Conservation (phyloP, 2,797 vertebrate species). For the Salarias fasciatus region DNA sequence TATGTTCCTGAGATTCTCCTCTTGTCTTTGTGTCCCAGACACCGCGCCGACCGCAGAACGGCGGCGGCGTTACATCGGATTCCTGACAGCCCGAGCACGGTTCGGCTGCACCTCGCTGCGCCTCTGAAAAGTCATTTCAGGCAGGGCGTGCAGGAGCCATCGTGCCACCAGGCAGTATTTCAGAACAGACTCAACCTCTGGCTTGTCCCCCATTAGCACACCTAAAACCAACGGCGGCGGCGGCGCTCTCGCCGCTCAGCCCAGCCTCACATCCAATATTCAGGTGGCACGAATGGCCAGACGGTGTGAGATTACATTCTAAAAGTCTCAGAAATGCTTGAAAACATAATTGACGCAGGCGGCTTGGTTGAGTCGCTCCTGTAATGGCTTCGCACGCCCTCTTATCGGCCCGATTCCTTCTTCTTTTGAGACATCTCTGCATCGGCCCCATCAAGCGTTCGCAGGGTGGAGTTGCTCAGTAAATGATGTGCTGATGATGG, state of each 20-base stretch:
- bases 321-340: slow-evolving; percentile 17
- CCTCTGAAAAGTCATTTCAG: slow-evolving; percentile 59
- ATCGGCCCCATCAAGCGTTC: slow-evolving; percentile 13
- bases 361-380: slow-evolving; percentile 9
- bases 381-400: slow-evolving; percentile 7
- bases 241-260: slow-evolving; percentile 20
- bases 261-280: slow-evolving; percentile 10
- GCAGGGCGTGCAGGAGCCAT: slow-evolving; percentile 35
- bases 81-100: slow-evolving; percentile 29
- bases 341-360: slow-evolving; percentile 21
- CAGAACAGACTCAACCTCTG: slow-evolving; percentile 41
- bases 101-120: slow-evolving; percentile 47
- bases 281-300: slow-evolving; percentile 17
- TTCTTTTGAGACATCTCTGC: slow-evolving; percentile 15
- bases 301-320: slow-evolving; percentile 41
- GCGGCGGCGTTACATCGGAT: slow-evolving; percentile 42
- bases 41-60: slow-evolving; percentile 11
- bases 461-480: slow-evolving; percentile 17
- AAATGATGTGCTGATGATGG: slow-evolving; percentile 9
- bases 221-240: slow-evolving; percentile 32
- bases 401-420: slow-evolving; percentile 16
- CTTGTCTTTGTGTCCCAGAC: slow-evolving; percentile 40
- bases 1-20: slow-evolving; percentile 54
- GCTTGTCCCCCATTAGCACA: slow-evolving; percentile 58
- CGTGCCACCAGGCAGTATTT: slow-evolving; percentile 48